Conservation (phyloP, 2,113 vertebrate species). For the Orientallactaga bullata region DNA sequence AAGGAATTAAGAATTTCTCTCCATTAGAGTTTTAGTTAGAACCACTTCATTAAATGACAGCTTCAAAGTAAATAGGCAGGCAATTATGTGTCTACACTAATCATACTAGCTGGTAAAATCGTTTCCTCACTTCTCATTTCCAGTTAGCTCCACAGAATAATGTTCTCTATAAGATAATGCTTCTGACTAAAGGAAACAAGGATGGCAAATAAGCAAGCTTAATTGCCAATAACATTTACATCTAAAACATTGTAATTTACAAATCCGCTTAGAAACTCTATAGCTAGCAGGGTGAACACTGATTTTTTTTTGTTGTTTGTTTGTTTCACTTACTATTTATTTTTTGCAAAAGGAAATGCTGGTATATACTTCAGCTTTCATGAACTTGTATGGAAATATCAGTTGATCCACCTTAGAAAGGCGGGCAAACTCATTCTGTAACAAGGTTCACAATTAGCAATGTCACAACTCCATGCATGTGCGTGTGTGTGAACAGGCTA, state of each 20-base stretch:
- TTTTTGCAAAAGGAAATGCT: background rate
- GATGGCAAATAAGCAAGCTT: conserved; percentile 56
- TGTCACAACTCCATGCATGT: too few species aligned
- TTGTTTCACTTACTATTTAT: conserved; percentile 21
- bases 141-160: conserved; percentile 29
- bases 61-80: conserved; percentile 76
- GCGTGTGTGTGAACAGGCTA: background rate
- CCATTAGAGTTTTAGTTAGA: conserved; percentile 75
- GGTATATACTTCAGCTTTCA: background rate
- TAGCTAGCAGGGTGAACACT: background rate
- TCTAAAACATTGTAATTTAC: conserved; percentile 52
- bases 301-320: background rate
- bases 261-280: conserved; percentile 43
- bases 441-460: background rate
- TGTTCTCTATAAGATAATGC: conserved; percentile 67
- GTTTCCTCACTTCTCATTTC: conserved; percentile 54
- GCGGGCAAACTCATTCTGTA: background rate
- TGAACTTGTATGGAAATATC: background rate
- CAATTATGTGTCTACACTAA: conserved; percentile 76
- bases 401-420: background rate
- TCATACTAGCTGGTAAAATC: conserved; percentile 70
- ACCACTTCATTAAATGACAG: conserved; percentile 74
- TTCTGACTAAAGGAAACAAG: conserved; percentile 1
- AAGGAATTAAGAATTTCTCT: conserved; percentile 78
- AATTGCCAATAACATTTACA: conserved; percentile 65